phyloP scores from a whole-genome alignment of 2,113 vertebrate genomes.

The Oryzias curvinotus region DNA sequence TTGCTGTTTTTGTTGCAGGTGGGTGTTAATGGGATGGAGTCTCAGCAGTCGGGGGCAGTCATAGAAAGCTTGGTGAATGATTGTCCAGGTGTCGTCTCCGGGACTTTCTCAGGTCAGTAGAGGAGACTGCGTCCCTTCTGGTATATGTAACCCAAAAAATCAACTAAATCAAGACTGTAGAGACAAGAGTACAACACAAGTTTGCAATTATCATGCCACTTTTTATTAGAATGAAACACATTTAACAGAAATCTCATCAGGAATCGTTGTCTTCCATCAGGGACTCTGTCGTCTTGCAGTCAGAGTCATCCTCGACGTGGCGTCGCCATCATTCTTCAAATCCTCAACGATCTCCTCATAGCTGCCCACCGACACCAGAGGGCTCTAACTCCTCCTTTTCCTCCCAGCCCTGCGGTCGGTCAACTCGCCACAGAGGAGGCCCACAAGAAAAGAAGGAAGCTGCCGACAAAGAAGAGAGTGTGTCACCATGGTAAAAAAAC shows the following conservation, averaged over 20 bases:
- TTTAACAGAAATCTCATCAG: not conserved
- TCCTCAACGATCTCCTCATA: conserved; percentile 90
- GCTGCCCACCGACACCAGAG: conserved; percentile 89
- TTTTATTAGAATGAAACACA: not conserved
- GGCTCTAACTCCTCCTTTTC: conserved; percentile 79
- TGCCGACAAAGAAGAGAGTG: not conserved
- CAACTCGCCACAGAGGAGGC: conserved; percentile 12
- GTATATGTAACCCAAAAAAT: too few relatives aligned
- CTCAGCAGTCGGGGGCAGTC: conserved; percentile 81
- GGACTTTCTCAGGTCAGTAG: conserved; percentile 87
- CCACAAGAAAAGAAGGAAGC: conserved; percentile 7
- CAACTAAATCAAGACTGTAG: too few relatives aligned
- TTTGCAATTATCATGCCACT: too few relatives aligned
- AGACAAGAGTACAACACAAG: too few relatives aligned
- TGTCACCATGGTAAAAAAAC: conserved; percentile 10
- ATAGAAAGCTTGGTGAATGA: conserved; percentile 94
- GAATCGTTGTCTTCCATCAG: conserved; percentile 51
- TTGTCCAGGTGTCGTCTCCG: conserved; percentile 92
- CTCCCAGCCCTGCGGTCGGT: conserved; percentile 64
- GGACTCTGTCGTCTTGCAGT: conserved; percentile 87
- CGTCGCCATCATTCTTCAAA: conserved; percentile 91
- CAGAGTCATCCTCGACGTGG: conserved; percentile 86
- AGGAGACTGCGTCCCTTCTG: not conserved
- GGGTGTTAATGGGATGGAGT: conserved; percentile 56
- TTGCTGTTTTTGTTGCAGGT: conserved; percentile 22